A percentile compares a stretch with the other conserved stretches of the same genome.
phyloP scores from a whole-genome alignment of 2,113 vertebrate species.

The Cyanoramphus novaezelandiae region DNA sequence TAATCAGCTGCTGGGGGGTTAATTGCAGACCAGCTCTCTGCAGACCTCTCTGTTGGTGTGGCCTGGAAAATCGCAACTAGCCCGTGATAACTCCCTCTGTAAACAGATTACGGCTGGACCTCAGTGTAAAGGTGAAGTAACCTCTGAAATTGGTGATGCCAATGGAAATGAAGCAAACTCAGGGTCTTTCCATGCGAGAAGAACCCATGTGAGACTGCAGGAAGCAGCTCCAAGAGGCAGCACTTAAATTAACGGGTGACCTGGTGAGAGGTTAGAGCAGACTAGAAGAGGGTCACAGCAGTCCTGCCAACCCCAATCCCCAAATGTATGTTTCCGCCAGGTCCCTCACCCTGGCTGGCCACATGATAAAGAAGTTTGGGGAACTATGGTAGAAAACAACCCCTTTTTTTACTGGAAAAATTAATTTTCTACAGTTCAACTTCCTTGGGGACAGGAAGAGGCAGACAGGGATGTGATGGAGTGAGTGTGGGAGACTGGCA shows the following conservation, averaged over 20 bases:
- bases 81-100: neutral
- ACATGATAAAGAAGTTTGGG: neutral
- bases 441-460: neutral
- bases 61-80: neutral
- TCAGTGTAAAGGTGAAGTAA: neutral
- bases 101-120: neutral
- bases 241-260: neutral
- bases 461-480: neutral
- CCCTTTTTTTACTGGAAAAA: neutral
- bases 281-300: rapidly evolving
- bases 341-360: neutral
- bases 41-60: neutral
- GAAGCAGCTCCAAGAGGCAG: neutral
- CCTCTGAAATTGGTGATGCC: neutral
- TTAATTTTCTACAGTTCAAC: neutral
- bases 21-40: neutral
- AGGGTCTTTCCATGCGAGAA: rapidly evolving
- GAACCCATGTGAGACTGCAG: neutral
- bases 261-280: neutral
- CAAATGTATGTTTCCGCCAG: rapidly evolving
- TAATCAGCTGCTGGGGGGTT: neutral
- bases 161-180: neutral
- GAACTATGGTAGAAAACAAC: neutral
- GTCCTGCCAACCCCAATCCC: neutral
- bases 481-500: neutral